Base-by-base conservation (phyloP, 2,888 invertebrate species). In the Ichneumon xanthorius region DNA sequence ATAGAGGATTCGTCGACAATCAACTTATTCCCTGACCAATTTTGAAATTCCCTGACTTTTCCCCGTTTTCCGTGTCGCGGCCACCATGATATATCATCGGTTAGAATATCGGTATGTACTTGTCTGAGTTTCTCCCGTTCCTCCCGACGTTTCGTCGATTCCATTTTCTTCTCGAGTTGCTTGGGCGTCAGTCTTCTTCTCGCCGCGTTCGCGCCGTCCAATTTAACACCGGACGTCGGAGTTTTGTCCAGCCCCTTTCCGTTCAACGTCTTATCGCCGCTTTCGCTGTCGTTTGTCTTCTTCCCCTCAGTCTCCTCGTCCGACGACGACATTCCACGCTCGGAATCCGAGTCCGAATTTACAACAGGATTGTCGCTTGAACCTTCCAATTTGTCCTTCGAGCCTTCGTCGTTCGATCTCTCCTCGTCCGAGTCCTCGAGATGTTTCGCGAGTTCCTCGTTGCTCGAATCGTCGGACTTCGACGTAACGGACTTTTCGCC, bases 141-240 rank as follows among this genome's bases (percentile, higher is more conserved):
- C 88, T 95, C 95, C 61, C 93, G 95, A 90, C 95, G 96, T 89
- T 95, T 96, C 6, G 95, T 95, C 19, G 94, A 95, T 90, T 96
- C 95, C 67, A 95, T 82, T 90, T 95, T 95, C 90, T 95, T 96
- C 90, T 95, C 95, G 2, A 95, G 73, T 94, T 94, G 94, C 85
- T 93, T 94, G 0, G 94, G 94, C 14, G 94, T 94, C 77, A 94
- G 86, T 84, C 91, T 93, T 85, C 87, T 92, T 11, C 79, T 75
- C 72, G 88, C 90, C 5, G 50, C 50, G 40, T 58, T 50, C 50
- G 80, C 77, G 50, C 77, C 75, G 3, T 86, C 82, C 4, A 80
- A 50, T 76, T 84, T 88, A 9, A 86, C 86, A 22, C 82, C 84
- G 37, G 87, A 88, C 4, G 53, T 87, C n/a, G 86, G 76, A n/a